Evolutionary conservation across 2,113 vertebrate species (phyloP), one percentile per base, ranked within the genome.

Genomic region (Sinocyclocheilus rhinocerous): DNA sequence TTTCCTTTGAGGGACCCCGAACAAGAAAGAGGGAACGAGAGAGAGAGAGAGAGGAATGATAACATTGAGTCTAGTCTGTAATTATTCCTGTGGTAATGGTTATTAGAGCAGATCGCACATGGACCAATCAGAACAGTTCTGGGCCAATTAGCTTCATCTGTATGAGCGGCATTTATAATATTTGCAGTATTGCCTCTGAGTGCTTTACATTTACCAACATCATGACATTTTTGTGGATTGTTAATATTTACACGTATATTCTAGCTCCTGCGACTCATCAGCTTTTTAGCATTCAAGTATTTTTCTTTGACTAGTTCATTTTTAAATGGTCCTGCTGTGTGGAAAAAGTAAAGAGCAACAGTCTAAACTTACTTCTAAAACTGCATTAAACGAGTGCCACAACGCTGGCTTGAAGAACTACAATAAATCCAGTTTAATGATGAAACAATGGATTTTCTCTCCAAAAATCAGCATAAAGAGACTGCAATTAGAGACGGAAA

Each of bases 91-190:
- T 73, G 36, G 6, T 50, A 50, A 48, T 75, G 22, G 36, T 76
- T 76, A 76, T 76, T 76, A 48, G 73, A 76, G 73, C 73, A 48
- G 73, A 76, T 76, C 42, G 12, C 12, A 76, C 6, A 50, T 13
- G 15, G 39, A 76, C 42, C 12, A 76, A 26, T 76, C 73, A 76
- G 73, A 76, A 26, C 12, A 76, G 11, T 26, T 76, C 72, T 75
- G 22, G 39, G 72, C 10, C 11, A 45, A 8, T 75, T 48, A 75
- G 72, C 72, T 24, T 48, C 72, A 48, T 75, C 10, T 22, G 9
- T 72, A 36, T 39, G 69, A 39, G 33, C 1, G 18, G 18, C 69
- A 2, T 39, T 70, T 70, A 39, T 70, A 22, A 39, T 70, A 70
- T 67, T 67, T 29, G 26, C 65, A 67, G 65, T 22, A 70, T 39